phyloP scores from a whole-genome alignment of 2,113 vertebrate species.

The Mus pahari region DNA sequence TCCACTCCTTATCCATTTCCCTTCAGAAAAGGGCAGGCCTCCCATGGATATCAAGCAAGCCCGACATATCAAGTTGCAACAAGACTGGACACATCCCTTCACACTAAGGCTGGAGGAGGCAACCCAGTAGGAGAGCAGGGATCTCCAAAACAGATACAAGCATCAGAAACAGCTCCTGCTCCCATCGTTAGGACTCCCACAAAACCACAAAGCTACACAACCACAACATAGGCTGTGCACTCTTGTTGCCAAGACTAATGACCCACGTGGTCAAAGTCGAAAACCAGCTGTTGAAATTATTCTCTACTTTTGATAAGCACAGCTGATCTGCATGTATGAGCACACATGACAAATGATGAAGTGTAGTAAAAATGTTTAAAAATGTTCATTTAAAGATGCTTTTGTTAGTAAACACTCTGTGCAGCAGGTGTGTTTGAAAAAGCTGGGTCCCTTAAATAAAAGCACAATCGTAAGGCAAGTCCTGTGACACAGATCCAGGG shows the following conservation, averaged over 20 bases:
- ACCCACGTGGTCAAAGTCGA: neutral
- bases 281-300: neutral
- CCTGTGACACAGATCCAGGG: neutral
- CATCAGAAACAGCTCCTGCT: neutral
- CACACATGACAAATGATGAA: neutral
- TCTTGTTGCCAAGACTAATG: neutral
- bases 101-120: neutral
- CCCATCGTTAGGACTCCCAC: neutral
- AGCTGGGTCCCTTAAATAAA: neutral
- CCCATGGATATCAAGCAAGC: neutral
- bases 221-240: neutral
- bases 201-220: neutral
- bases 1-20: neutral
- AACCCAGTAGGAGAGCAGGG: neutral
- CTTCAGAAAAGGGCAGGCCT: neutral
- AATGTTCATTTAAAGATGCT: slow-evolving; percentile 1
- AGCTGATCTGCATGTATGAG: neutral
- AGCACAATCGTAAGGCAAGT: neutral
- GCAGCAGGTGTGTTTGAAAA: neutral
- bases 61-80: neutral
- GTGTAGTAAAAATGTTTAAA: neutral
- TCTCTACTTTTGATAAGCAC: neutral
- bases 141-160: neutral
- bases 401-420: neutral
- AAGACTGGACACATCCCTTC: neutral